Evolutionary conservation across 2,797 vertebrate genomes (phyloP).

Genomic region (Phoxinus dragarum): DNA sequence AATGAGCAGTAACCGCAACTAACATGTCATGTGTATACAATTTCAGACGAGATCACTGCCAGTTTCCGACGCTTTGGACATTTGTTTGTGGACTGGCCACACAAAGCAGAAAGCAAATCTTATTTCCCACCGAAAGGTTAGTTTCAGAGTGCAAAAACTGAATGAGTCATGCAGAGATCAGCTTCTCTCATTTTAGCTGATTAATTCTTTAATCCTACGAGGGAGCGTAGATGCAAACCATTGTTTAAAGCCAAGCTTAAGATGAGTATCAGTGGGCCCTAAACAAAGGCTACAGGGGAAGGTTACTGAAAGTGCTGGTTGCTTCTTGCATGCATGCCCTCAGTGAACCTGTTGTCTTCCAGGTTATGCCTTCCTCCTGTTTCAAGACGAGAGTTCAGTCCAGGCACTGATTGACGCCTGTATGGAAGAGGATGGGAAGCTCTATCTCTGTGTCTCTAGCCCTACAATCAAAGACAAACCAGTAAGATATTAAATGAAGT

Average conservation of each 20-base stretch:
- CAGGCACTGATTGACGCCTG: conserved; percentile 98
- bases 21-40: neutral
- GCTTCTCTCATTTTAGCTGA: neutral
- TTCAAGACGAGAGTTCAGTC: conserved; percentile 99
- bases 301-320: neutral
- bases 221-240: neutral
- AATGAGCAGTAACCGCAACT: neutral
- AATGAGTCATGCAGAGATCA: neutral
- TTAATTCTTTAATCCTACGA: neutral
- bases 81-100: conserved; percentile 99
- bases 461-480: conserved; percentile 99
- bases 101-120: conserved; percentile 99
- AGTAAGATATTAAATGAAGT: conserved; percentile 77
- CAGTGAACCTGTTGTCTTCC: conserved; percentile 29
- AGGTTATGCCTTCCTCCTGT: conserved; percentile 98
- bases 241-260: conserved; percentile 17
- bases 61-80: conserved; percentile 98
- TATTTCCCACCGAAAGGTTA: conserved; percentile 99
- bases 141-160: conserved; percentile 17
- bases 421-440: conserved; percentile 98
- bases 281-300: neutral
- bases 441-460: conserved; percentile 98
- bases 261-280: neutral
- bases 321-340: neutral
- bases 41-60: conserved; percentile 96